phyloP scores from a whole-genome alignment of 2,113 vertebrate genomes.

The Istiophorus platypterus region DNA sequence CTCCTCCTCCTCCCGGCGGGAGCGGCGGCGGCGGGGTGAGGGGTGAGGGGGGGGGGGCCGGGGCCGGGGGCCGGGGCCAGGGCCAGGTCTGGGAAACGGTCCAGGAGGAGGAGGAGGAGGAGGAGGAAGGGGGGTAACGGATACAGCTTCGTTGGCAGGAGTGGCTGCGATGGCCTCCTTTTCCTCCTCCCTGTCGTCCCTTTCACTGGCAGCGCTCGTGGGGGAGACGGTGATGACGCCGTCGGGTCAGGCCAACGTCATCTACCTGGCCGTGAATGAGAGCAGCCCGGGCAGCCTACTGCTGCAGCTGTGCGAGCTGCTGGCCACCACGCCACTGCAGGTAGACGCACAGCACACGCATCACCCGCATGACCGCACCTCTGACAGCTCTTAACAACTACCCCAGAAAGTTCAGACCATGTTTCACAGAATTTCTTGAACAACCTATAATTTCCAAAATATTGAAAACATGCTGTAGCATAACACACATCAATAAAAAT shows the following conservation, averaged over 20 bases:
- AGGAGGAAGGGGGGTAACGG: conserved; percentile 73
- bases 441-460: no score
- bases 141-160: conserved; percentile 60
- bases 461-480: no score
- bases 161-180: conserved; percentile 58
- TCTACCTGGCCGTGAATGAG: conserved; percentile 92
- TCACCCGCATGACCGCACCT: neutral
- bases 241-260: conserved; percentile 88
- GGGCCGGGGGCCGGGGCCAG: conserved; percentile 82
- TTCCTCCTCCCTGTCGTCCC: conserved; percentile 68
- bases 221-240: conserved; percentile 88
- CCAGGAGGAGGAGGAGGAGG: conserved; percentile 62
- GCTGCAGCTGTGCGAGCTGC: conserved; percentile 93
- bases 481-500: no score
- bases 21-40: conserved; percentile 79
- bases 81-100: conserved; percentile 67
- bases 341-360: conserved; percentile 28
- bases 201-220: conserved; percentile 78
- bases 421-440: neutral
- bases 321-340: conserved; percentile 91
- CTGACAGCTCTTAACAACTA: no score
- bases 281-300: conserved; percentile 93
- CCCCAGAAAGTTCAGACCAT: no score
- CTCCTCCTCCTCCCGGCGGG: conserved; percentile 87
- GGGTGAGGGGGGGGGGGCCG: conserved; percentile 73